These are phyloP conservation scores for Drusus annulatus DNA, from an alignment of 1,140 invertebrate genomes.

Conservation along the genomic window DNA sequence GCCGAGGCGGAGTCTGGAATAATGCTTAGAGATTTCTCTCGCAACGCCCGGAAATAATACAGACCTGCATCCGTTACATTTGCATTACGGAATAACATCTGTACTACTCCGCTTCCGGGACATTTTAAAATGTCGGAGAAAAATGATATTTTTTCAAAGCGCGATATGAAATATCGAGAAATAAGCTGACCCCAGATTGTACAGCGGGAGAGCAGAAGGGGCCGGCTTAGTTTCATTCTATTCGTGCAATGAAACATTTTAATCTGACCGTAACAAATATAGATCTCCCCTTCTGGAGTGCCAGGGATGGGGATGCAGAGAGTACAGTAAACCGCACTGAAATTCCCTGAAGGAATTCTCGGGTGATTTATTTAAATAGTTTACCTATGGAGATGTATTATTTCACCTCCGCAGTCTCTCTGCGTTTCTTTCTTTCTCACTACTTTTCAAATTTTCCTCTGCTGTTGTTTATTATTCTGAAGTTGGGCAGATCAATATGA, in stretches of 20 bases:
- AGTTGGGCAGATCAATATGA: constrained; percentile 13
- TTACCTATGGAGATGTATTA: constrained; percentile 44
- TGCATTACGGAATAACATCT: background rate
- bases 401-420: background rate
- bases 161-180: too few relatives aligned
- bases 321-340: background rate
- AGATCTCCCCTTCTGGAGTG: background rate
- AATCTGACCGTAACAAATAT: constrained; percentile 33
- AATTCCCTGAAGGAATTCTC: constrained; percentile 19
- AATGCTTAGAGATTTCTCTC: background rate
- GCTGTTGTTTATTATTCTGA: constrained; percentile 16
- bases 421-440: background rate
- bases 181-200: too few relatives aligned
- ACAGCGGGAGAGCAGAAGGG: background rate
- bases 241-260: constrained; percentile 36
- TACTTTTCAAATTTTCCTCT: background rate
- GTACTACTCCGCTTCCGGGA: background rate
- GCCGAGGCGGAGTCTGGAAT: too few relatives aligned
- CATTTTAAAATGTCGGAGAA: background rate
- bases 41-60: background rate
- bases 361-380: constrained; percentile 52
- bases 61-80: background rate
- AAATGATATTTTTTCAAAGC: background rate
- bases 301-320: background rate
- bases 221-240: constrained; percentile 2